These are phyloP conservation scores for Cyanoramphus novaezelandiae DNA, from an alignment of 2,113 vertebrate genomes.

Conservation along the genomic window DNA sequence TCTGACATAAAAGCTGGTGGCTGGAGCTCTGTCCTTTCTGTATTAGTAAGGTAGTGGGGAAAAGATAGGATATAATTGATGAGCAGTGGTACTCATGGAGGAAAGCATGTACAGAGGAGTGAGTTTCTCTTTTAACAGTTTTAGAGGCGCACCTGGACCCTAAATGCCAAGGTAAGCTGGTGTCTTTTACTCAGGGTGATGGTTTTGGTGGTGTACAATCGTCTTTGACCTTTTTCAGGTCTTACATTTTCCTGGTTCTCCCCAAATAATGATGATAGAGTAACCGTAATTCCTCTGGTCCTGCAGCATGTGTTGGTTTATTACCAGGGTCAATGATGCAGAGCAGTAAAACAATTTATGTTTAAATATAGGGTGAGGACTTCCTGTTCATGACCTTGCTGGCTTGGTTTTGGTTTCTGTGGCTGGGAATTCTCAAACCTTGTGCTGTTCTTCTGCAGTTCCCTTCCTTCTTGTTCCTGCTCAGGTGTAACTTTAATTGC, in stretches of 20 bases:
- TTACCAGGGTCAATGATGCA: background rate
- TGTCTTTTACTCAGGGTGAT: rapidly evolving
- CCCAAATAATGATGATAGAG: too few species aligned
- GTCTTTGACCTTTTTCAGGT: background rate
- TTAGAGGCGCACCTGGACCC: rapidly evolving
- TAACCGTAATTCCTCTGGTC: too few species aligned
- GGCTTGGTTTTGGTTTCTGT: background rate
- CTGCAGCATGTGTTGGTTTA: background rate
- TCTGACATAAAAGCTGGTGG: background rate
- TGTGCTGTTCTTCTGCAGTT: background rate
- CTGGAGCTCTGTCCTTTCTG: background rate
- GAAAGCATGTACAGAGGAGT: rapidly evolving
- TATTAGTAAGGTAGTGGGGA: background rate
- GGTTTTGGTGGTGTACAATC: rapidly evolving
- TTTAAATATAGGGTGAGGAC: background rate
- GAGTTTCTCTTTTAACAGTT: background rate
- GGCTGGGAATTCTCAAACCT: background rate
- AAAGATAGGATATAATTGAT: rapidly evolving
- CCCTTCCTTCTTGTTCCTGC: background rate
- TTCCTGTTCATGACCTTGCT: background rate
- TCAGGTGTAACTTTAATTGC: background rate
- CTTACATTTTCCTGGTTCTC: rapidly evolving
- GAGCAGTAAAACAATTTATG: background rate
- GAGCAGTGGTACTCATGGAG: rapidly evolving
- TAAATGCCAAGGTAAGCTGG: rapidly evolving